Conservation (phyloP, 1,140 invertebrate species). For the Phymastichus coffea region DNA sequence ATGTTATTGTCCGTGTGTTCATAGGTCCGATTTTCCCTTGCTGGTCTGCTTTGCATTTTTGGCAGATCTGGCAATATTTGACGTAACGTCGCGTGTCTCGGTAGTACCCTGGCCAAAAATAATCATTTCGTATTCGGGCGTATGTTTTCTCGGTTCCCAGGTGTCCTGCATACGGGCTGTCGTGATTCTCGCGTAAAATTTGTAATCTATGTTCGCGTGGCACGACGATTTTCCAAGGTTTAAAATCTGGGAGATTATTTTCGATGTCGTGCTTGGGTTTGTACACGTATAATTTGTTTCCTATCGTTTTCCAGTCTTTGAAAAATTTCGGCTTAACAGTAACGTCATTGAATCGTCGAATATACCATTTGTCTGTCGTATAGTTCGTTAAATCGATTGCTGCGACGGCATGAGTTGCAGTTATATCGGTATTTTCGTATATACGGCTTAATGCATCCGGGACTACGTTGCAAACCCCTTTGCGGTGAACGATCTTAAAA, state of each 20-base stretch:
- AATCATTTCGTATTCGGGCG: background rate
- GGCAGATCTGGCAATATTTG: conserved; percentile 30
- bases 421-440: background rate
- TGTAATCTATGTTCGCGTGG: background rate
- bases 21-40: conserved; percentile 34
- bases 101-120: conserved; percentile 27
- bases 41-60: conserved; percentile 34
- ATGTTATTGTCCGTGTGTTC: conserved; percentile 19
- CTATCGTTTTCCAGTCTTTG: background rate
- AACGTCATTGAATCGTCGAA: background rate
- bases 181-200: conserved; percentile 3
- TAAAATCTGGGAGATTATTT: background rate
- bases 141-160: conserved; percentile 44
- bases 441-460: conserved; percentile 24
- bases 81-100: conserved; percentile 32
- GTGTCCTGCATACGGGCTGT: conserved; percentile 36
- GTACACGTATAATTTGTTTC: conserved; percentile 1
- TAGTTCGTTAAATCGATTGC: too few species aligned
- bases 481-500: conserved; percentile 10
- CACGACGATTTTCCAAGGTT: conserved; percentile 21
- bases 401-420: too few species aligned
- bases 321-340: background rate
- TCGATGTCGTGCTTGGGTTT: background rate
- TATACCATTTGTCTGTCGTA: conserved; percentile 1
- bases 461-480: conserved; percentile 4